These are phyloP conservation scores for Podilymbus podiceps DNA, from an alignment of 2,113 vertebrate species.

Conservation along the genomic window DNA sequence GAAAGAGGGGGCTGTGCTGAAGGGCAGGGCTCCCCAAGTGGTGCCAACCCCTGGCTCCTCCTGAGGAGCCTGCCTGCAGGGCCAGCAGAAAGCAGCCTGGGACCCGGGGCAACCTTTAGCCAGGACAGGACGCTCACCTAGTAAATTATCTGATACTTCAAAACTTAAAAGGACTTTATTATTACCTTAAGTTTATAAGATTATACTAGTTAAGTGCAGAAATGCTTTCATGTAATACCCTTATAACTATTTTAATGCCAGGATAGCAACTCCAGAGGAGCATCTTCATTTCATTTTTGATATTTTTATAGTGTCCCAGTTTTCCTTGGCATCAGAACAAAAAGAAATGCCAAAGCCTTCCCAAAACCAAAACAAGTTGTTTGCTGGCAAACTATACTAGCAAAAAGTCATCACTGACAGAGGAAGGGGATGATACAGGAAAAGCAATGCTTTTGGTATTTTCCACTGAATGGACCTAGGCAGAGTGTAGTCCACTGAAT, in stretches of 20 bases:
- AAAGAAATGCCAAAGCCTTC: slow-evolving; percentile 28
- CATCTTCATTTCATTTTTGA: not conserved
- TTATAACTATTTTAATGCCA: not conserved
- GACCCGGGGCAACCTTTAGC: not conserved
- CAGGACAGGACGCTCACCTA: not conserved
- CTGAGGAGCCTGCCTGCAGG: not conserved
- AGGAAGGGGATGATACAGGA: not conserved
- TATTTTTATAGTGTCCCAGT: not conserved
- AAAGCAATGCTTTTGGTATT: not conserved
- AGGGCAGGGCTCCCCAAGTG: not conserved
- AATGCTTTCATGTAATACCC: not conserved
- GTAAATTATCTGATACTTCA: not conserved
- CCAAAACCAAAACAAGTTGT: slow-evolving; percentile 33
- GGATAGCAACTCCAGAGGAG: not conserved
- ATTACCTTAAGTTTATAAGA: not conserved
- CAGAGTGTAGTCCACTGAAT: not conserved
- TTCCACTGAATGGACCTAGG: not conserved
- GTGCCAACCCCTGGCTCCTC: not conserved
- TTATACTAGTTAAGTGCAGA: not conserved
- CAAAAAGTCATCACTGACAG: not conserved
- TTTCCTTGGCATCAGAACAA: slow-evolving; percentile 8
- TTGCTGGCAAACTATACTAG: not conserved
- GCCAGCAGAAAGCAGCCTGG: not conserved
- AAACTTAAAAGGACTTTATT: not conserved
- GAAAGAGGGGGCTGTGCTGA: not conserved